These are phyloP conservation scores for Hyperopisus bebe DNA, from an alignment of 2,113 vertebrate species.

Conservation along the genomic window DNA sequence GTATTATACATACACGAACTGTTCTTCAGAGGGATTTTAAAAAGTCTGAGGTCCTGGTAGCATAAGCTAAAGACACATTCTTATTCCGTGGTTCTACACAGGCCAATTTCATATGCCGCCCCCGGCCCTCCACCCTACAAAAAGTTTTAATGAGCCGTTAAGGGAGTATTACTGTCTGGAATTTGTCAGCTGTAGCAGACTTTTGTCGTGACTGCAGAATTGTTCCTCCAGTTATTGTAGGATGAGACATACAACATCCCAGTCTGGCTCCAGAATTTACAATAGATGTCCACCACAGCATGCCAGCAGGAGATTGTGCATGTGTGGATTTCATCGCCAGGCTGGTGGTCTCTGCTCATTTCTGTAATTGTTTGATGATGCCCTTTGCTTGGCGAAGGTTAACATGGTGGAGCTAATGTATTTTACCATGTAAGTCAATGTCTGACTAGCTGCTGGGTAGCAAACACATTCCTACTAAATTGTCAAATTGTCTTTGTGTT, in stretches of 20 bases:
- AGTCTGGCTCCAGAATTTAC: not conserved
- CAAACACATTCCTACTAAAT: conserved; percentile 42
- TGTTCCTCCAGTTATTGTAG: not conserved
- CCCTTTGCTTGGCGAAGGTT: not conserved
- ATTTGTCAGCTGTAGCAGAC: not conserved
- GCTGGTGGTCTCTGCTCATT: conserved; percentile 17
- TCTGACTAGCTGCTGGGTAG: conserved; percentile 23
- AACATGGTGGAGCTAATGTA: conserved; percentile 14
- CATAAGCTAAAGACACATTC: not conserved
- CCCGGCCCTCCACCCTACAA: not conserved
- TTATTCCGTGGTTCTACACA: not conserved
- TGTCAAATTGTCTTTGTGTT: conserved; percentile 38
- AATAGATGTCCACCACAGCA: not conserved
- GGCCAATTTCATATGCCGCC: not conserved
- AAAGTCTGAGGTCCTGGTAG: not conserved
- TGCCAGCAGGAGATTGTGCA: not conserved
- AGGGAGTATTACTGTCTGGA: not conserved
- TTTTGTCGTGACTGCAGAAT: not conserved
- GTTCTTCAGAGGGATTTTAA: not conserved
- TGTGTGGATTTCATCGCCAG: conserved; percentile 24
- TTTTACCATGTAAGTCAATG: conserved; percentile 22
- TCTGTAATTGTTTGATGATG: conserved; percentile 17
- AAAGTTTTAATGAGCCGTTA: not conserved
- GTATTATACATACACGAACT: not conserved
- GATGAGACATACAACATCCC: not conserved